Evolutionary conservation across 2,113 vertebrate species (phyloP).

Genomic region (Anhinga anhinga): DNA sequence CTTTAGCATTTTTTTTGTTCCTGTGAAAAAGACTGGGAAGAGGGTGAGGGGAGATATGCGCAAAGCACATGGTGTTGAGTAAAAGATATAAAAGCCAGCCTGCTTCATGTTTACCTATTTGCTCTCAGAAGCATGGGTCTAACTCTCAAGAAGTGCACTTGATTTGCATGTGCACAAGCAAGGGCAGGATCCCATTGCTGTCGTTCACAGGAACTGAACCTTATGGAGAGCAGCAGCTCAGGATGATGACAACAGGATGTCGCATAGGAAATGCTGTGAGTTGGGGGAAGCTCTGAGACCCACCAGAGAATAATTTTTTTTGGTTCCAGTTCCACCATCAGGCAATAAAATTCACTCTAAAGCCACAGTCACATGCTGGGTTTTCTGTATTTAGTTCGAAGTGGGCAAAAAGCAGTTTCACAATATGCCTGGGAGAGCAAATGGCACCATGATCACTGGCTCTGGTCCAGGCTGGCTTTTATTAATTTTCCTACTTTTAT

Average conservation of each 20-base stretch:
- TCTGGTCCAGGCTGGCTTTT: neutral
- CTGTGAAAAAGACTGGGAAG: neutral
- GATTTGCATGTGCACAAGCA: neutral
- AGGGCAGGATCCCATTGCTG: neutral
- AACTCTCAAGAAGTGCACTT: neutral
- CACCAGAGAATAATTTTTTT: neutral
- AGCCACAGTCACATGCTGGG: neutral
- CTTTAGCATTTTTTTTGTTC: neutral
- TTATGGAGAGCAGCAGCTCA: fast-evolving
- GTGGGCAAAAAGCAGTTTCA: neutral
- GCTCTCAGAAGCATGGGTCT: neutral
- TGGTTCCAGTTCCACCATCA: neutral
- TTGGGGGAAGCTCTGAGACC: neutral
- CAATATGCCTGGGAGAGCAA: neutral
- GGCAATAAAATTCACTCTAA: neutral
- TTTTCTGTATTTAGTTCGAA: neutral
- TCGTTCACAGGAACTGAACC: neutral
- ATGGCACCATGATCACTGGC: neutral
- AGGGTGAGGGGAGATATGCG: neutral
- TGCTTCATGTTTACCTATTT: neutral
- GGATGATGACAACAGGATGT: fast-evolving
- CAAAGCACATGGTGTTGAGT: neutral
- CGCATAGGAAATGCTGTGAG: neutral
- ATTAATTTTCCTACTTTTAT: neutral
- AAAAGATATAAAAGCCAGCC: neutral